phyloP scores from a whole-genome alignment of 2,797 vertebrate genomes.

The Sylvilagus floridanus region DNA sequence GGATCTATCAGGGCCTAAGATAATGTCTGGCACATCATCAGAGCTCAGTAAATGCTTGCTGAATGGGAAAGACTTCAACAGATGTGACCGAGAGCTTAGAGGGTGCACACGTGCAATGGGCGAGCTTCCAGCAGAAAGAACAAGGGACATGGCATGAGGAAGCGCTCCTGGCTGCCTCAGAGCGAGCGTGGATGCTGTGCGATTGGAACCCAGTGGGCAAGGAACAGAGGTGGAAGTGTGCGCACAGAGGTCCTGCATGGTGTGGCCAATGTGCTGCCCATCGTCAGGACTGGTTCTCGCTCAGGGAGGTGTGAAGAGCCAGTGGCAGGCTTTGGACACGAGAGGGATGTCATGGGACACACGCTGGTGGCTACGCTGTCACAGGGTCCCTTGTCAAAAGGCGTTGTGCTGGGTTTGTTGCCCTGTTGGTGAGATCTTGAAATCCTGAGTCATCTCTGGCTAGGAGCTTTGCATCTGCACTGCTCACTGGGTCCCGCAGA shows the following conservation, averaged over 20 bases:
- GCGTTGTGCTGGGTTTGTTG: neutral
- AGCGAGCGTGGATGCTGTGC: neutral
- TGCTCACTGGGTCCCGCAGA: neutral
- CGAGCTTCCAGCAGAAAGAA: neutral
- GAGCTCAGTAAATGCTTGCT: neutral
- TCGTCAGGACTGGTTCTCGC: neutral
- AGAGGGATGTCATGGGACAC: neutral
- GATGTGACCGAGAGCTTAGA: neutral
- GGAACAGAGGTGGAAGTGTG: no score
- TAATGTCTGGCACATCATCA: neutral
- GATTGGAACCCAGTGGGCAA: neutral
- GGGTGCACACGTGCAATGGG: rapidly evolving
- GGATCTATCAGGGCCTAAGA: neutral
- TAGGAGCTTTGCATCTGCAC: neutral
- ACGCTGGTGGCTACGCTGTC: neutral
- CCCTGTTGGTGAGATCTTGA: neutral
- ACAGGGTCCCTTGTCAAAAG: neutral
- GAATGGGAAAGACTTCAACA: neutral
- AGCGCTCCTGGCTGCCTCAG: neutral
- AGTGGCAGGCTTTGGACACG: neutral
- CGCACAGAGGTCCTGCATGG: neutral
- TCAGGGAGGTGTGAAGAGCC: neutral
- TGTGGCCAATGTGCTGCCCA: no score
- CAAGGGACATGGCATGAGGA: neutral
- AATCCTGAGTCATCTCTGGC: neutral